Base-by-base conservation (phyloP, 2,113 vertebrate genomes). In the Dipodomys merriami region DNA sequence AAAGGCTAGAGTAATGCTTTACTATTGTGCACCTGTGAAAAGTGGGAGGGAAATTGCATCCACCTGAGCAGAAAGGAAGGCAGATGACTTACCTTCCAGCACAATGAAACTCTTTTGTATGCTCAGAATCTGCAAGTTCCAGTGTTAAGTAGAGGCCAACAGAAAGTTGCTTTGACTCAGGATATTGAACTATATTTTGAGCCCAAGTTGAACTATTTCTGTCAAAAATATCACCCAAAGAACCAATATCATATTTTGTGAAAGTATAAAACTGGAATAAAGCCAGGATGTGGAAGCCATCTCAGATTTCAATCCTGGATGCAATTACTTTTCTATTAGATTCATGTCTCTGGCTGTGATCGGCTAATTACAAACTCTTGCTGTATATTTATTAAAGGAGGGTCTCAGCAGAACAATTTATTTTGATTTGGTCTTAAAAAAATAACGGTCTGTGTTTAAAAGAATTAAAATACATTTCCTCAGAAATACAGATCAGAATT, bases 321-420 rank as follows among this genome's bases (percentile, higher is more conserved):
- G 72, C 94, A 96, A 94, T 93, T 91, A 73, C 84, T 68, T 90
- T 96, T 91, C 44, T 82, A 5, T 88, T 90, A 95, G 90, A 94
- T 93, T 96, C 93, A 77, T 95, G 91, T 91, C 62, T 95, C 74
- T 90, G 85, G 67, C 49, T 85, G 20, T 93, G 91, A 87, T 85
- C 57, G 79, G 82, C 91, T 94, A 96, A 96, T 95, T 96, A 81
- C 30, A 94, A 57, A 71, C 18, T 68, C 82, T 93, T 95, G 82
- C 71, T 78, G 86, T 76, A n/a, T 69, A 83, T 83, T 92, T 93
- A 83, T 88, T 92, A 88, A 94, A 91, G 22, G 83, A 94, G 29
- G 60, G 49, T 92, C 78, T 84, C 79, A 79, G 74, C 80, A 83
- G 89, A 96, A 84, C 68, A 84, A 91, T 96, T 92, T 60, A 68